Conservation (phyloP, 1,140 invertebrate genomes). For the Drosophila mojavensis region DNA sequence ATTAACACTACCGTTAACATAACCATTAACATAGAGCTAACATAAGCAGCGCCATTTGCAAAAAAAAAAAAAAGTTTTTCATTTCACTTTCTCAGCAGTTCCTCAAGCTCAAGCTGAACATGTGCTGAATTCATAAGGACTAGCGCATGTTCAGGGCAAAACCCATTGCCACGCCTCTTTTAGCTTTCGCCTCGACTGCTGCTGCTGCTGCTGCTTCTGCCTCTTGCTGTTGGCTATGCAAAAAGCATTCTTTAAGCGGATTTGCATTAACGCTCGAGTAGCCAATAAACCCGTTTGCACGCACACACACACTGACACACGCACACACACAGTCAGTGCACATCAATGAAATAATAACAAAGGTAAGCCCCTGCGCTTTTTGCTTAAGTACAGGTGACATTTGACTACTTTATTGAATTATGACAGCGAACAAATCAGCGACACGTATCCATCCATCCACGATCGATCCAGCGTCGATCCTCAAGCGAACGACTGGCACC, state of each 20-base stretch:
- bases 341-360: conserved; percentile 37
- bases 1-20: conserved; percentile 7
- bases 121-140: conserved; percentile 2
- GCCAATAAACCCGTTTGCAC: conserved; percentile 40
- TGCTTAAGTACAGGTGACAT: conserved; percentile 59
- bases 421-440: conserved; percentile 83
- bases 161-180: not conserved
- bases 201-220: not conserved
- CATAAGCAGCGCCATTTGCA: conserved; percentile 13
- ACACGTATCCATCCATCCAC: conserved; percentile 48
- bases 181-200: too few species aligned
- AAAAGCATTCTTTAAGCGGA: conserved; percentile 38
- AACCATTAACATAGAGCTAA: not conserved
- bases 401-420: conserved; percentile 83
- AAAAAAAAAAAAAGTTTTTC: not conserved
- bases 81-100: not conserved
- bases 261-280: conserved; percentile 26
- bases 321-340: not conserved
- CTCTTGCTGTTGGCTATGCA: not conserved
- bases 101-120: not conserved
- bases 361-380: conserved; percentile 52
- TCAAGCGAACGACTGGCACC: conserved; percentile 3
- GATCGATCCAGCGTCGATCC: not conserved
- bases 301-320: conserved; percentile 1
- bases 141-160: too few species aligned